These are phyloP conservation scores for Rhagonycha lutea DNA, from an alignment of 2,888 invertebrate species.

Conservation along the genomic window DNA sequence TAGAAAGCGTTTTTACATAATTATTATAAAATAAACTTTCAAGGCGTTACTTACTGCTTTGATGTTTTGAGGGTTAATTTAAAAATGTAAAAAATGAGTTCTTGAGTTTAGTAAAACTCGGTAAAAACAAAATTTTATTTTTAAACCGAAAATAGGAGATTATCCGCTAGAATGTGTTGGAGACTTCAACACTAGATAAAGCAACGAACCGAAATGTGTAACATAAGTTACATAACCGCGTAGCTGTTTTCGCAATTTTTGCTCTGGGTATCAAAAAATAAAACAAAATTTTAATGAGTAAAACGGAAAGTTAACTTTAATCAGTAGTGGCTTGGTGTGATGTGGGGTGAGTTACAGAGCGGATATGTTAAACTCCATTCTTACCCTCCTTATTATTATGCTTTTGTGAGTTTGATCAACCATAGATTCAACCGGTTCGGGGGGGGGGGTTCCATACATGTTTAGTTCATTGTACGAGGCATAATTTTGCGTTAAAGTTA, in stretches of 20 bases:
- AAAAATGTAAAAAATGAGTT: neutral
- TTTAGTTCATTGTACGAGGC: no score
- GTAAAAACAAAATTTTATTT: neutral
- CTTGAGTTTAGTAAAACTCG: neutral
- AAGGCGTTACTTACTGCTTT: neutral
- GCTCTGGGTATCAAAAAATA: neutral
- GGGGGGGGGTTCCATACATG: no score
- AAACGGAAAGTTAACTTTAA: neutral
- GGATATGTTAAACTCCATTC: no score
- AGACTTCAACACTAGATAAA: neutral
- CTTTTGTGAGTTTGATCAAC: no score
- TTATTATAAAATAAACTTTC: neutral
- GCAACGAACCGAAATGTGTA: neutral
- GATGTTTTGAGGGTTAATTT: neutral
- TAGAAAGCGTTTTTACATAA: neutral
- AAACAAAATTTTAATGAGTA: neutral
- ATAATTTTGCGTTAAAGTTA: neutral
- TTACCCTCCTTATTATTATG: no score
- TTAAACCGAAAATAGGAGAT: neutral
- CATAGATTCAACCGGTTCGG: no score
- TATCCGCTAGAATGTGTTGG: neutral
- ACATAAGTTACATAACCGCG: neutral
- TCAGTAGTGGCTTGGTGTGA: no score
- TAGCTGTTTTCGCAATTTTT: neutral
- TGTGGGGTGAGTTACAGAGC: no score